Evolutionary conservation across 2,888 invertebrate genomes (phyloP).

Genomic region (Liodrosophila aerea): DNA sequence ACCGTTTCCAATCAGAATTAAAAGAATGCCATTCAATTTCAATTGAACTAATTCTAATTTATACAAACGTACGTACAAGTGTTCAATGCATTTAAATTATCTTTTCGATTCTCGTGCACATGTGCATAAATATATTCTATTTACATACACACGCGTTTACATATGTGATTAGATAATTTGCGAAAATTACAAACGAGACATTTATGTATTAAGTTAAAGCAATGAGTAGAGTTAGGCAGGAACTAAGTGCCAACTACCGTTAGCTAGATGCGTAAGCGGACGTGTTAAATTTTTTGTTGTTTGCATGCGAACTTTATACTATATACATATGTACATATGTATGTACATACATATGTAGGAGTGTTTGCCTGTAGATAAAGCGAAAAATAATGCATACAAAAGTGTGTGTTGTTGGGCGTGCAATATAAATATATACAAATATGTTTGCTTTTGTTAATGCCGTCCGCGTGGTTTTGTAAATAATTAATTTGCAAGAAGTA

Average conservation of each 20-base stretch:
- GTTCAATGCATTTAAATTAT: constrained; percentile 3
- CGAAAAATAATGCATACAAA: neutral
- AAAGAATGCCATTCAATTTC: constrained; percentile 35
- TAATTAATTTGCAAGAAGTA: too few relatives aligned
- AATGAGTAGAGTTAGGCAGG: too few relatives aligned
- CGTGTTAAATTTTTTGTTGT: too few relatives aligned
- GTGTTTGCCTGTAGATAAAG: constrained; percentile 1
- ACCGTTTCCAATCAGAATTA: constrained; percentile 24
- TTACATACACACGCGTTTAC: too few relatives aligned
- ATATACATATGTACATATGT: neutral
- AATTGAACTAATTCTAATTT: constrained; percentile 24
- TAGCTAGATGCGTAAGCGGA: neutral
- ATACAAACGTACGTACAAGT: constrained; percentile 35
- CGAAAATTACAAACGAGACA: constrained; percentile 22
- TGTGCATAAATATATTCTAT: constrained; percentile 4
- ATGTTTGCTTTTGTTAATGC: constrained; percentile 8
- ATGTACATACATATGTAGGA: constrained; percentile 11
- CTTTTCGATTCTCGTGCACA: neutral
- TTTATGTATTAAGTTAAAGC: too few relatives aligned
- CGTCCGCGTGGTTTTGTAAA: constrained; percentile 24
- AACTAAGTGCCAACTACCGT: too few relatives aligned
- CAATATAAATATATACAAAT: too few relatives aligned
- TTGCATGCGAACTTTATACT: neutral
- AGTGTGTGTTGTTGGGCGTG: too few relatives aligned
- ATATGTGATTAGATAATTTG: constrained; percentile 67